Base-by-base conservation (phyloP, 2,888 invertebrate genomes). In the Biston betularia region DNA sequence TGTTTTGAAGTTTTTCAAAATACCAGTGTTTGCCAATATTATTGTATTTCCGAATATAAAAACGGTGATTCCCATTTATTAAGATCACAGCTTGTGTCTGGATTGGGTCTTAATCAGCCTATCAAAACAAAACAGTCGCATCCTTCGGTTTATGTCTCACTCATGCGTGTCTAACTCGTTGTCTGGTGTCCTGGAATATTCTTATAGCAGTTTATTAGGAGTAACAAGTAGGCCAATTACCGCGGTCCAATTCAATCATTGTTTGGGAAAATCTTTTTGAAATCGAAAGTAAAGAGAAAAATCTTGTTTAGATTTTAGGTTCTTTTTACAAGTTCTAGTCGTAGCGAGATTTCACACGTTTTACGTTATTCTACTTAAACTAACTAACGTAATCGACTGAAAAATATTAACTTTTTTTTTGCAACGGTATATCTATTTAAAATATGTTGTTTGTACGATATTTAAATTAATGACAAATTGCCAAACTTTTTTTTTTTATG, bases 201-300 rank as follows among this genome's bases (percentile, higher is more conserved):
- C 9, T 2, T 24, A 46, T 24, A 52, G 15, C 24, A 52, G 40
- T 52, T 52, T 15, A 40, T 55, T 6, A 52, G 24, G 40, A 38
- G 14, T 33, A 15, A 48, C 57, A 66, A 66, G 46, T 66, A 33
- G 61, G 55, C 6, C 61, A 35, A 52, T 53, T 56, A 53, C 65
- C 65, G 50, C 11, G n/a, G 35, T 52, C 48, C 57, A 53, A 61
- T 66, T 66, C 56, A 57, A 66, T 61, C 61, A 65, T 61, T 61
- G 52, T 44, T 56, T 33, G 59, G 57, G 11, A 58, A 42, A 60
- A 33, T 54, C 53, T 46, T 53, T 63, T 59, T 55, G 44, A 49
- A 52, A 65, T 40, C 40, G 52, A 52, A 65, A 40, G 56, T 52
- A 57, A 65, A 60, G 50, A 59, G 42, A 15, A 46, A 44, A 10